Evolutionary conservation across 37 sponge, comb jelly and placozoan genomes (phyloP).

Genomic region (Ephydatia muelleri): DNA sequence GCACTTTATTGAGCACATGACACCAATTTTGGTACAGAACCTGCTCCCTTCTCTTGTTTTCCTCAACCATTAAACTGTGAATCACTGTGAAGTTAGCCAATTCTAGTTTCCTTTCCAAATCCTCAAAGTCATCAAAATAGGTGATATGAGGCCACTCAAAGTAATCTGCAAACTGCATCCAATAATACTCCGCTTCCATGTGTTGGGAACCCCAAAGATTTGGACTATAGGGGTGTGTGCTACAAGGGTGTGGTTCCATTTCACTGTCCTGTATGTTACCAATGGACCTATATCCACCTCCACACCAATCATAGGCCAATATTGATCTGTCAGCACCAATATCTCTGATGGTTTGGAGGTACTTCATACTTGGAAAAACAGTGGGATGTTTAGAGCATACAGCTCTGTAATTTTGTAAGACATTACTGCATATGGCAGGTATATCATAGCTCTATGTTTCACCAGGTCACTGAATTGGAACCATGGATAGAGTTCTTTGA

Average conservation of each 20-base stretch:
- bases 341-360: not conserved
- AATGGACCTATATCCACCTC: no score
- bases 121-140: conserved; percentile 37
- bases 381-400: conserved; percentile 28
- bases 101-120: conserved; percentile 29
- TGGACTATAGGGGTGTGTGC: conserved; percentile 41
- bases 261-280: not conserved
- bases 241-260: conserved; percentile 32
- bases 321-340: conserved; percentile 27
- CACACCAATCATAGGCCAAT: not conserved
- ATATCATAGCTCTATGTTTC: conserved; percentile 34
- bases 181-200: conserved; percentile 45
- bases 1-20: conserved; percentile 8
- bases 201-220: conserved; percentile 5
- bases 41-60: not conserved
- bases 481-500: conserved; percentile 11
- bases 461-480: conserved; percentile 32
- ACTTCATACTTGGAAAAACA: conserved; percentile 39
- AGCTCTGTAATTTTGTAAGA: conserved; percentile 33
- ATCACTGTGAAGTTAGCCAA: conserved; percentile 13
- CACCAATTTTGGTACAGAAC: conserved; percentile 30
- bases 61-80: conserved; percentile 30
- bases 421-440: conserved; percentile 44
- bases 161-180: conserved; percentile 53
- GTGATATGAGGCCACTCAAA: conserved; percentile 47